Evolutionary conservation across 1,140 invertebrate species (phyloP).

Genomic region (Scaptomyza graminum): DNA sequence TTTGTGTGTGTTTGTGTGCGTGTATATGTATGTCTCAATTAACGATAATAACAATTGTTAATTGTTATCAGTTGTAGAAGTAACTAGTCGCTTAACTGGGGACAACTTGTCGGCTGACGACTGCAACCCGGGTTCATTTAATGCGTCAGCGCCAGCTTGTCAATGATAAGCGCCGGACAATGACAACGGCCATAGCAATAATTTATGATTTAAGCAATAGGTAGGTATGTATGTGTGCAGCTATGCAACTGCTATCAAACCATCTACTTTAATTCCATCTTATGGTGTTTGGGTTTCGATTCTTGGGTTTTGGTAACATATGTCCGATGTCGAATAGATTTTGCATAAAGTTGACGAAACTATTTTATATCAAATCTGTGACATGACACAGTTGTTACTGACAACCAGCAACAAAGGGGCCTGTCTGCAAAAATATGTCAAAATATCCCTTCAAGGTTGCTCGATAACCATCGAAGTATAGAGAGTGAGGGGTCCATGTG

Average conservation of each 20-base stretch:
- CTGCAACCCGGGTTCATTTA: conserved; percentile 33
- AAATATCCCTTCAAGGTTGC: conserved; percentile 28
- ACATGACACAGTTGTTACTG: conserved; percentile 64
- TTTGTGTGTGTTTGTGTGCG: background rate
- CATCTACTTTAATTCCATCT: background rate
- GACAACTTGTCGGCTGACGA: conserved; percentile 32
- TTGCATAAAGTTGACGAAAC: conserved; percentile 56
- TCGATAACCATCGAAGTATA: conserved; percentile 67
- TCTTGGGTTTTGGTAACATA: conserved; percentile 12
- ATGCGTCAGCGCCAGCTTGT: conserved; percentile 56
- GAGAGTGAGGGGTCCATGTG: background rate
- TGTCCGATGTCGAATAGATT: conserved; percentile 22
- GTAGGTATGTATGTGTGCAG: background rate
- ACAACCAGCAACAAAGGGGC: conserved; percentile 73
- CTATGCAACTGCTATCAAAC: background rate
- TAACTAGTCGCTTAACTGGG: conserved; percentile 17
- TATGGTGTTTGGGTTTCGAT: background rate
- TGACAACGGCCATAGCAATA: conserved; percentile 39
- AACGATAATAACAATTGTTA: conserved; percentile 68
- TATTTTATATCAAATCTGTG: conserved; percentile 60
- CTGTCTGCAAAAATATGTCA: conserved; percentile 43
- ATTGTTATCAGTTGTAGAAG: conserved; percentile 56
- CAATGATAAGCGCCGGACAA: conserved; percentile 44
- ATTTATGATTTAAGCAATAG: conserved; percentile 50
- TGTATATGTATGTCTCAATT: conserved; percentile 49